Evolutionary conservation across 2,888 invertebrate genomes (phyloP).

Genomic region (Sphaerophoria taeniata): DNA sequence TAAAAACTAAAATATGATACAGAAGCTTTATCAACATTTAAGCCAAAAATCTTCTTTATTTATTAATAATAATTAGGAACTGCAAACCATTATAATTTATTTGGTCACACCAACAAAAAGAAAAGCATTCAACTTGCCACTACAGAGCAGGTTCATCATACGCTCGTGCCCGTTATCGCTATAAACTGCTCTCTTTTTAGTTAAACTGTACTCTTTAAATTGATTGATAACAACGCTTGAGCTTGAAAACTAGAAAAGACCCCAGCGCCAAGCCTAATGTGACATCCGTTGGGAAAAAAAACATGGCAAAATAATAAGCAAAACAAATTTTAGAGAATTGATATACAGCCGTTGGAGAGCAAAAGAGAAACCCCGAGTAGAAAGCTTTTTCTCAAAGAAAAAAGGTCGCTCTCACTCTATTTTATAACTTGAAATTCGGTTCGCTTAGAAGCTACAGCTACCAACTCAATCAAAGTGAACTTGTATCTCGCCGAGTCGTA

Average conservation of each 20-base stretch:
- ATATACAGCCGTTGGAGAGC: constrained; percentile 2
- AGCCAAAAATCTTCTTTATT: too few species aligned
- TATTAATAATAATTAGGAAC: not conserved
- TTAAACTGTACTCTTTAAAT: constrained; percentile 44
- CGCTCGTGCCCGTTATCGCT: constrained; percentile 52
- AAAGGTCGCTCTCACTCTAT: constrained; percentile 51
- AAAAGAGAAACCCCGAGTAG: constrained; percentile 32
- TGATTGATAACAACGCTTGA: constrained; percentile 61
- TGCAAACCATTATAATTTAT: not conserved
- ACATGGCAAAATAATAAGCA: not conserved
- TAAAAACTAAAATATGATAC: too few species aligned
- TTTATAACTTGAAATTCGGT: constrained; percentile 20
- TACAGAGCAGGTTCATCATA: constrained; percentile 50
- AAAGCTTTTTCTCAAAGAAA: constrained; percentile 59
- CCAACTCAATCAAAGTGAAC: constrained; percentile 64
- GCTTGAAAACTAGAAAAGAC: constrained; percentile 29
- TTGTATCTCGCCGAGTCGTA: constrained; percentile 63
- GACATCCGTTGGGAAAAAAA: constrained; percentile 22
- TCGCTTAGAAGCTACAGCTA: constrained; percentile 64
- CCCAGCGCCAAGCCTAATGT: constrained; percentile 10
- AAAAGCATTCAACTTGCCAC: constrained; percentile 53
- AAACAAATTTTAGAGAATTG: constrained; percentile 21
- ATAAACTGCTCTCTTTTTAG: constrained; percentile 51
- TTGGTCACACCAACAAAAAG: constrained; percentile 27
- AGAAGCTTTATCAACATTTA: too few species aligned